phyloP scores from a whole-genome alignment of 2,113 vertebrate genomes.

The Platichthys stellatus region DNA sequence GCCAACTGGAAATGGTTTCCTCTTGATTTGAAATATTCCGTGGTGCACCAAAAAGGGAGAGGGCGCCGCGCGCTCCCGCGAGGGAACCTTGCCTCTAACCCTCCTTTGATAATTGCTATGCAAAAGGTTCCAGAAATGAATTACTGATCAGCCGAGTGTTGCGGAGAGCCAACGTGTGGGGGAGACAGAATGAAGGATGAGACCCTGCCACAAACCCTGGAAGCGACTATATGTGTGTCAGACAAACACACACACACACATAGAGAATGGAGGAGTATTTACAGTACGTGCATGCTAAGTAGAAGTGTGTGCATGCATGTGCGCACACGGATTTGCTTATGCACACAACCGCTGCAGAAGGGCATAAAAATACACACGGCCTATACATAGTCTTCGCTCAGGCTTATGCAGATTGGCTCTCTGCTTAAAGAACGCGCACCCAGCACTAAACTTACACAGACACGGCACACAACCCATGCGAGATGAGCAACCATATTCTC shows the following conservation, averaged over 20 bases:
- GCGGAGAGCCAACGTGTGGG: slow-evolving; percentile 82
- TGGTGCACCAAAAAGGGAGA: slow-evolving; percentile 73
- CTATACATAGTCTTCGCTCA: slow-evolving; percentile 25
- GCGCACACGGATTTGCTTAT: slow-evolving; percentile 14
- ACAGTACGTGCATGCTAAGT: slow-evolving; percentile 14
- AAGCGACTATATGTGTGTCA: slow-evolving; percentile 48
- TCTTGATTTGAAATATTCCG: slow-evolving; percentile 76
- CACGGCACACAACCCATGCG: slow-evolving; percentile 6
- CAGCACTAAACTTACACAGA: slow-evolving; percentile 8
- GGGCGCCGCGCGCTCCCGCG: slow-evolving; percentile 50
- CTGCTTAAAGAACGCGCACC: background rate
- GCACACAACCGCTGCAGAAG: slow-evolving; percentile 28
- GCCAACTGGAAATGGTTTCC: slow-evolving; percentile 77
- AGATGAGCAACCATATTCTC: slow-evolving; percentile 11
- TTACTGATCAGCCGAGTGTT: slow-evolving; percentile 89
- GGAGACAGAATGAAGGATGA: slow-evolving; percentile 83
- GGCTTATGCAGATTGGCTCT: slow-evolving; percentile 16
- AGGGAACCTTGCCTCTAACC: slow-evolving; percentile 82
- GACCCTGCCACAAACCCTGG: slow-evolving; percentile 58
- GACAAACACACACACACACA: slow-evolving; percentile 14
- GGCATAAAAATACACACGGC: slow-evolving; percentile 8
- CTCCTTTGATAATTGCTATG: slow-evolving; percentile 88
- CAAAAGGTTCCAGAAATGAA: slow-evolving; percentile 85
- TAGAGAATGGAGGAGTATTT: background rate
- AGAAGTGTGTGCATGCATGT: background rate